Percentiles rank a stretch among this genome's conserved stretches.
Conservation (phyloP, 1,140 invertebrate genomes). For the Proctacanthus coquilletti region DNA sequence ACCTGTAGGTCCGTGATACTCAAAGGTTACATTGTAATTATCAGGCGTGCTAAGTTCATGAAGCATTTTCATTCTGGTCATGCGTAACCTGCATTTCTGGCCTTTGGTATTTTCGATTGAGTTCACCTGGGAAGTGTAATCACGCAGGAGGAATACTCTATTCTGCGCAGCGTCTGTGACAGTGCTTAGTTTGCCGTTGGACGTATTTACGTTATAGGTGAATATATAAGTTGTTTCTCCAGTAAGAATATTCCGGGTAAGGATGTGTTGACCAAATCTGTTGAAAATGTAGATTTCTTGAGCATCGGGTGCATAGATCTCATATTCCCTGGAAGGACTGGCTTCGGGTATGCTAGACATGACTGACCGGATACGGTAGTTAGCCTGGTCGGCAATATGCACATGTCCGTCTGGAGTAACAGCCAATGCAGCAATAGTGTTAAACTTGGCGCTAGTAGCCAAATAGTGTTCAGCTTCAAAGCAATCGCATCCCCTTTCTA, state of each 20-base stretch:
- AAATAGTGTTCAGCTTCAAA: constrained; percentile 82
- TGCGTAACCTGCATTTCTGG: constrained; percentile 75
- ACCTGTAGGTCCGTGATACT: constrained; percentile 79
- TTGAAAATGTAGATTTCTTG: constrained; percentile 95
- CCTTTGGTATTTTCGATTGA: constrained; percentile 90
- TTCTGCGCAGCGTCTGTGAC: constrained; percentile 89
- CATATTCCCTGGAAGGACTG: constrained; percentile 68
- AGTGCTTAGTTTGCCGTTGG: constrained; percentile 83
- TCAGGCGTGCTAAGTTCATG: constrained; percentile 78
- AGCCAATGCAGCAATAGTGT: constrained; percentile 82
- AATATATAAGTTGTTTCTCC: constrained; percentile 84
- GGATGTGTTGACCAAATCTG: constrained; percentile 84
- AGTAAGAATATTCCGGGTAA: constrained; percentile 83
- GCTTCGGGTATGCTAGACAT: constrained; percentile 83
- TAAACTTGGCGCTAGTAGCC: constrained; percentile 84
- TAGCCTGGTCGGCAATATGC: constrained; percentile 88
- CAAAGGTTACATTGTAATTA: constrained; percentile 83
- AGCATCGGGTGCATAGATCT: constrained; percentile 88
- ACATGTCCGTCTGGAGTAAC: constrained; percentile 88
- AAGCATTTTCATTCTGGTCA: constrained; percentile 77
- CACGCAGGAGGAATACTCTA: constrained; percentile 75
- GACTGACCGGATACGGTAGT: constrained; percentile 78
- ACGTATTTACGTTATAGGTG: constrained; percentile 91
- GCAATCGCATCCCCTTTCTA: constrained; percentile 79
- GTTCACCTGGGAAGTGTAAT: constrained; percentile 77